Evolutionary conservation across 2,888 invertebrate species (phyloP).

Genomic region (Orgyia antiqua): DNA sequence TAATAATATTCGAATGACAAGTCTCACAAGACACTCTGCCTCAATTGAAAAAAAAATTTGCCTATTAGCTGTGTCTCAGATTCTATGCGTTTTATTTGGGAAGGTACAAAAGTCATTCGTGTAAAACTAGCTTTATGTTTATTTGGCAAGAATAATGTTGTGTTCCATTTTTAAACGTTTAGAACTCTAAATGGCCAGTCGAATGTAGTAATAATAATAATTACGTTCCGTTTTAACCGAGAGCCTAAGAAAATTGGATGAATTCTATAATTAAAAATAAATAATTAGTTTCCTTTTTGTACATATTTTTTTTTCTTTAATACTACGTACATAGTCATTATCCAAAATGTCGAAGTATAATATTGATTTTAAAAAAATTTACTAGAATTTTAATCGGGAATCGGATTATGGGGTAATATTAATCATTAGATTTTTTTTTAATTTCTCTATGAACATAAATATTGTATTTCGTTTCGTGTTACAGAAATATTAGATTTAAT

Average conservation of each 20-base stretch:
- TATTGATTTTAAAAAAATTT: conserved; percentile 27
- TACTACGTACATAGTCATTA: conserved; percentile 49
- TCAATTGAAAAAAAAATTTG: no score
- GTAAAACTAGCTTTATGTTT: no score
- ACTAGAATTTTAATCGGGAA: conserved; percentile 35
- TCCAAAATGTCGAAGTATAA: conserved; percentile 41
- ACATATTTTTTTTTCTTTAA: conserved; percentile 45
- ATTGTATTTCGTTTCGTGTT: conserved; percentile 42
- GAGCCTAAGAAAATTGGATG: conserved; percentile 35
- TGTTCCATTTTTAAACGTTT: no score
- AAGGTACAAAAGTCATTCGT: no score
- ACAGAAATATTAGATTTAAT: conserved; percentile 36
- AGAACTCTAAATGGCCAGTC: conserved; percentile 23
- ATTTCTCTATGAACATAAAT: conserved; percentile 19
- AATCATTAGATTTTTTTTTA: conserved; percentile 28
- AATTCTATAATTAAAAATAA: no score
- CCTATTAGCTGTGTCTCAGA: no score
- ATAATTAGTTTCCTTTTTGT: conserved; percentile 41
- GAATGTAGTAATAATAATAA: conserved; percentile 18
- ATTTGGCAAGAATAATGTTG: no score
- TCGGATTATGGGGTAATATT: conserved; percentile 36
- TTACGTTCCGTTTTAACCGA: conserved; percentile 24
- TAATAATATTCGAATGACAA: no score
- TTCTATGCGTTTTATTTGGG: no score
- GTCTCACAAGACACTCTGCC: no score